A percentile compares a stretch with the other conserved stretches of the same genome.
These are phyloP conservation scores for Machimus rusticus DNA, from an alignment of 2,888 invertebrate species.

Conservation along the genomic window DNA sequence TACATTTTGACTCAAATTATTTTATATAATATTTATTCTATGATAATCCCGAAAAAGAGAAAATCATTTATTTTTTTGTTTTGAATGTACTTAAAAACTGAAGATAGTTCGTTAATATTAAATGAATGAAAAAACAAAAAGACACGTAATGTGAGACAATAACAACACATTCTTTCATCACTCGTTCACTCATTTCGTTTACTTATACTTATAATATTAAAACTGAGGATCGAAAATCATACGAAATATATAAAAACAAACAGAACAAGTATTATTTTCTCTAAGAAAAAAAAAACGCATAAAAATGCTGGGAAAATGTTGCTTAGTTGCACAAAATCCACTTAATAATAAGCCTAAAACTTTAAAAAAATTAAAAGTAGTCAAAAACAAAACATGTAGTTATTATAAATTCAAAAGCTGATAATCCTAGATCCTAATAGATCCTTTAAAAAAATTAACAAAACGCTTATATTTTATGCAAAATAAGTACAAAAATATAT, in stretches of 20 bases:
- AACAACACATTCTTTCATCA: conserved; percentile 36
- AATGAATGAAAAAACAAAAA: conserved; percentile 6
- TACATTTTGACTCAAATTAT: conserved; percentile 34
- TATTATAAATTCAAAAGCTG: not conserved
- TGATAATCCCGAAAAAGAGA: not conserved
- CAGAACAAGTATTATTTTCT: not conserved
- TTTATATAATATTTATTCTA: conserved; percentile 16
- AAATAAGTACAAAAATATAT: not conserved
- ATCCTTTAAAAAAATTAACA: not conserved
- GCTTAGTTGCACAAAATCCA: conserved; percentile 13
- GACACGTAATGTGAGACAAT: conserved; percentile 39
- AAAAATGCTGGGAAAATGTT: conserved; percentile 19
- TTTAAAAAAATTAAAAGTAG: not conserved
- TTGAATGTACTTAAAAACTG: not conserved
- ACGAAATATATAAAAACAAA: not conserved
- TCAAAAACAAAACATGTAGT: not conserved
- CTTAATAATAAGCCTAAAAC: not conserved
- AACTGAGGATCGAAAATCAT: not conserved
- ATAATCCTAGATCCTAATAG: not conserved
- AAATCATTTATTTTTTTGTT: not conserved
- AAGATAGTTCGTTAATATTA: not conserved
- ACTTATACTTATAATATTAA: not conserved
- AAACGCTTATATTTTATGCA: not conserved
- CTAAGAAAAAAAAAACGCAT: not conserved
- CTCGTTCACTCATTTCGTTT: conserved; percentile 6